Evolutionary conservation across 1,140 invertebrate species (phyloP).

Genomic region (Drosophila tropicalis): DNA sequence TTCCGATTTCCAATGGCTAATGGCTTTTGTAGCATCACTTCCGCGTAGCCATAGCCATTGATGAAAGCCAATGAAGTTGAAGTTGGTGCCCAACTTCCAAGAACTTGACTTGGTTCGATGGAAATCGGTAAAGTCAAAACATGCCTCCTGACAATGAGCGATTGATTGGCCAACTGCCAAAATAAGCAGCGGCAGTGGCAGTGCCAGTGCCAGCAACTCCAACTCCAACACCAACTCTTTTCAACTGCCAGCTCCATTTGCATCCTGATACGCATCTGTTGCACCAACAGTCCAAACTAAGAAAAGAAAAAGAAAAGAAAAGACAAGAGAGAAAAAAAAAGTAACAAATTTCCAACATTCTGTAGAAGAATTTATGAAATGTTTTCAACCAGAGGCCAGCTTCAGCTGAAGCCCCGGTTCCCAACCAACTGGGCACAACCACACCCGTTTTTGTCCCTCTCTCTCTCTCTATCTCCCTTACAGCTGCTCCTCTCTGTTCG

Average conservation of each 20-base stretch:
- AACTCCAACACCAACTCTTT: neutral
- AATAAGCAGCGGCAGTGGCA: conserved; percentile 20
- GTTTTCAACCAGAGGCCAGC: conserved; percentile 34
- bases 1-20: conserved; percentile 46
- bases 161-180: conserved; percentile 57
- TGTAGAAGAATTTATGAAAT: conserved; percentile 70
- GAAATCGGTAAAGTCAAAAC: conserved; percentile 21
- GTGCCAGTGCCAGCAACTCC: neutral
- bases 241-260: neutral
- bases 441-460: conserved; percentile 1
- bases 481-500: conserved; percentile 3
- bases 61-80: conserved; percentile 21
- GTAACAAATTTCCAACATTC: conserved; percentile 43
- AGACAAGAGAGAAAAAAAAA: conserved; percentile 11
- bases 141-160: conserved; percentile 44
- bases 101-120: conserved; percentile 21
- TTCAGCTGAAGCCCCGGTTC: conserved; percentile 22
- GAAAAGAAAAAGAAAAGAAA: neutral
- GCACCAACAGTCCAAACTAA: conserved; percentile 9
- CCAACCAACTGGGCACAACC: conserved; percentile 5
- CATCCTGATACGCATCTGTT: conserved; percentile 45
- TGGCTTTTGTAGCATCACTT: conserved; percentile 74
- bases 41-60: conserved; percentile 56
- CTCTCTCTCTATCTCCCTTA: neutral
- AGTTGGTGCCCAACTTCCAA: conserved; percentile 3